These are phyloP conservation scores for Scomber colias DNA, from an alignment of 2,113 vertebrate species.

Conservation along the genomic window DNA sequence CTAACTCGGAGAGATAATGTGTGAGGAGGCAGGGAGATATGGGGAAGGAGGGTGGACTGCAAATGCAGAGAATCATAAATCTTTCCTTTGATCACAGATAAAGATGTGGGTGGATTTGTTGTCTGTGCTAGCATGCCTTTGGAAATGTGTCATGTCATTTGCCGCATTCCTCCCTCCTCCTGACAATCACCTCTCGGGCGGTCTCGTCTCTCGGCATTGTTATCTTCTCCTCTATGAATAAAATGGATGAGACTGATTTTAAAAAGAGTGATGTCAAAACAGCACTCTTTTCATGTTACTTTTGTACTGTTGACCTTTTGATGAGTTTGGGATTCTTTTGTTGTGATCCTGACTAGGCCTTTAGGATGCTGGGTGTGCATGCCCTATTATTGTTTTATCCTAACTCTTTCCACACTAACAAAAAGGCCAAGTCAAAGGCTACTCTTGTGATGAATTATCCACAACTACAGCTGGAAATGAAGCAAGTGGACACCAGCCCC, in stretches of 20 bases:
- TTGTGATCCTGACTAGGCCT: background rate
- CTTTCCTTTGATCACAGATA: conserved; percentile 72
- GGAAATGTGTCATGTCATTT: conserved; percentile 70
- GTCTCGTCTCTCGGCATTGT: conserved; percentile 57
- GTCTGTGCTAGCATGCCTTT: conserved; percentile 59
- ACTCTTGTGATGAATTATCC: conserved; percentile 48
- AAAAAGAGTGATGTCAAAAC: conserved; percentile 54
- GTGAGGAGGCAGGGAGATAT: conserved; percentile 31
- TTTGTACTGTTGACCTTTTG: conserved; percentile 48
- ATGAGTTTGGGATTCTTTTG: conserved; percentile 31
- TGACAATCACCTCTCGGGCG: conserved; percentile 54
- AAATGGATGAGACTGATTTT: conserved; percentile 45
- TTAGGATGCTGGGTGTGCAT: background rate
- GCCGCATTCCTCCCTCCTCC: conserved; percentile 60
- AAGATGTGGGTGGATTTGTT: conserved; percentile 72
- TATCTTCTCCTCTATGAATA: conserved; percentile 52
- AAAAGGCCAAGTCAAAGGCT: conserved; percentile 57
- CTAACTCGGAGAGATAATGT: conserved; percentile 65
- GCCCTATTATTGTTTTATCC: conserved; percentile 47
- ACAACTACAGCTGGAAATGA: conserved; percentile 35
- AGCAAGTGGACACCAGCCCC: conserved; percentile 40
- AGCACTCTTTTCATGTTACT: conserved; percentile 46
- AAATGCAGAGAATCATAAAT: conserved; percentile 68
- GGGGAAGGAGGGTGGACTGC: conserved; percentile 38
- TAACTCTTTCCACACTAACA: conserved; percentile 16